A percentile compares a stretch with the other conserved stretches of the same genome.
phyloP scores from a whole-genome alignment of 2,888 invertebrate species.

The Agapostemon virescens region DNA sequence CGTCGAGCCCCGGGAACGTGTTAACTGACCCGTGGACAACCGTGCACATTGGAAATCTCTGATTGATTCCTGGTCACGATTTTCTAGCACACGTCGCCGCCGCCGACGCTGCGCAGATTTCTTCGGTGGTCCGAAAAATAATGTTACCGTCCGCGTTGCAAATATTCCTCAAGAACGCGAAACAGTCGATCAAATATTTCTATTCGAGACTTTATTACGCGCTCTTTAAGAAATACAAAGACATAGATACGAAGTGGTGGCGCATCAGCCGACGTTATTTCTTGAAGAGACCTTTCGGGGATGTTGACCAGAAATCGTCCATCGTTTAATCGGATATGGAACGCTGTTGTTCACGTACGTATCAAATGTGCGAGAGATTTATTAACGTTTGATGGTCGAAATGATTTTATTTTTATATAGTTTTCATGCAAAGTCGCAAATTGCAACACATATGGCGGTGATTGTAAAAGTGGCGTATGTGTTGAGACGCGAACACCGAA shows the following conservation, averaged over 20 bases:
- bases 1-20: slow-evolving; percentile 7
- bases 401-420: too few species aligned
- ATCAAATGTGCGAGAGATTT: too few species aligned
- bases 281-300: background rate
- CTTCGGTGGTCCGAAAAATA: background rate
- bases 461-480: too few species aligned
- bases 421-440: too few species aligned
- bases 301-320: background rate
- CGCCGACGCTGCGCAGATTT: background rate
- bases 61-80: slow-evolving; percentile 1
- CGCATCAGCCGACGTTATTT: background rate
- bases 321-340: background rate
- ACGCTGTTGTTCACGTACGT: background rate
- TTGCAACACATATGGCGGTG: too few species aligned
- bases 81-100: background rate
- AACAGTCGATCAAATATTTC: background rate
- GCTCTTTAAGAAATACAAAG: background rate
- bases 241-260: background rate
- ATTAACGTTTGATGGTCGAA: too few species aligned
- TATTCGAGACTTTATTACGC: background rate
- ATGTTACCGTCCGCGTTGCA: background rate
- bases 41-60: background rate
- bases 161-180: background rate
- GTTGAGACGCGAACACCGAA: too few species aligned
- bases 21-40: slow-evolving; percentile 3